A percentile compares a stretch with the other conserved stretches of the same genome.
These are phyloP conservation scores for Stichodactyla mertensii DNA, from an alignment of 64 coral and sea anemone genomes.

Conservation along the genomic window DNA sequence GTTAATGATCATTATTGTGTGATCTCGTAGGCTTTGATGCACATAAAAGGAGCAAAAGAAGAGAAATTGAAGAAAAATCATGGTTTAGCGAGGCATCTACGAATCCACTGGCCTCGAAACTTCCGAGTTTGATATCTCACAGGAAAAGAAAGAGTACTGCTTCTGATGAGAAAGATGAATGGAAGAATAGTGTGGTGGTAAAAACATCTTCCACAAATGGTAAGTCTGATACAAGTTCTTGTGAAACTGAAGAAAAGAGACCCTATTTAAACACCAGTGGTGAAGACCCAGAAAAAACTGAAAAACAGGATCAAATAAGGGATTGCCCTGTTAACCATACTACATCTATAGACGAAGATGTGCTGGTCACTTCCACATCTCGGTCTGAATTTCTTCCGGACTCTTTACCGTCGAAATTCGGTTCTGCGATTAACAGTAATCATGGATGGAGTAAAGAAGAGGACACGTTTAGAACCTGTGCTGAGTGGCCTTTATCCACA, in stretches of 20 bases:
- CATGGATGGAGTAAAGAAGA: no score
- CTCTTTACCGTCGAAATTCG: no score
- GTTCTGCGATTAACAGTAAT: no score
- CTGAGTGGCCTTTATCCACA: background rate
- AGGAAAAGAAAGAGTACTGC: background rate
- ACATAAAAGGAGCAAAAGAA: background rate
- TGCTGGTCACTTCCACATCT: no score
- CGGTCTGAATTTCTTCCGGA: no score
- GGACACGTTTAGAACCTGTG: background rate
- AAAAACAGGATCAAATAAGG: no score
- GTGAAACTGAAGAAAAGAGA: no score
- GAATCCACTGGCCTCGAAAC: background rate
- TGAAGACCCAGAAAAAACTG: background rate
- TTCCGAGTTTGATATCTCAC: background rate
- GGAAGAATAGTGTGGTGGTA: background rate
- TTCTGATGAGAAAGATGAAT: background rate
- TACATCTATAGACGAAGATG: no score
- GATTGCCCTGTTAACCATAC: no score
- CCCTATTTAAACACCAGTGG: background rate
- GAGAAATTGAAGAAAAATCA: background rate
- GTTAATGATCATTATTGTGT: no score
- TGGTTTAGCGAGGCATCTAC: background rate
- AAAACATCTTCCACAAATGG: background rate
- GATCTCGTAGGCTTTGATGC: background rate
- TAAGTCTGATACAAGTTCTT: no score